These are phyloP conservation scores for Sebastes flavidus DNA, from an alignment of 2,797 vertebrate genomes.

Conservation along the genomic window DNA sequence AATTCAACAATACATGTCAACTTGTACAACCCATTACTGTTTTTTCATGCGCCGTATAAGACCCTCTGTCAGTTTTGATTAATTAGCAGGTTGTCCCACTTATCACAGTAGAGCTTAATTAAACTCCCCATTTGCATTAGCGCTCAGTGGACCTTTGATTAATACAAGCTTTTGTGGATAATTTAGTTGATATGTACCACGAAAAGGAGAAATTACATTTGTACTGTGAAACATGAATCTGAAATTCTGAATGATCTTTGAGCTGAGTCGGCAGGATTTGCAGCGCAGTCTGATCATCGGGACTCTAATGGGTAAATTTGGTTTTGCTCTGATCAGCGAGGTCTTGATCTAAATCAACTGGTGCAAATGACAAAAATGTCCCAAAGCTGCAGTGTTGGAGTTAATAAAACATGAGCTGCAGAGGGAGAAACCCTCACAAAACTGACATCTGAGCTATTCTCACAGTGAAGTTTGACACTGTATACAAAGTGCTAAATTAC, in stretches of 20 bases:
- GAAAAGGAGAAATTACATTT: slow-evolving; percentile 49
- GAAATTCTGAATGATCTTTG: slow-evolving; percentile 45
- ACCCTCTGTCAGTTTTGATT: slow-evolving; percentile 72
- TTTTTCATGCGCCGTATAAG: slow-evolving; percentile 47
- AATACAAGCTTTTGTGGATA: slow-evolving; percentile 70
- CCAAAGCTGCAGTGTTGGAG: slow-evolving; percentile 31
- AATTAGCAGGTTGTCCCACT: slow-evolving; percentile 78
- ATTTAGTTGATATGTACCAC: slow-evolving; percentile 62
- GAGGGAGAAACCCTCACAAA: slow-evolving; percentile 33
- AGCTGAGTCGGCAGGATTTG: slow-evolving; percentile 36
- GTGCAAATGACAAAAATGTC: slow-evolving; percentile 38
- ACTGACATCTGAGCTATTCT: slow-evolving; percentile 54
- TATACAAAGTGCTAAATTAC: slow-evolving; percentile 77
- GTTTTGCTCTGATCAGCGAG: slow-evolving; percentile 32
- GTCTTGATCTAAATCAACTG: slow-evolving; percentile 57
- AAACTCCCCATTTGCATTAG: slow-evolving; percentile 75
- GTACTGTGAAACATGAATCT: slow-evolving; percentile 44
- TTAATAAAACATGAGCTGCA: slow-evolving; percentile 60
- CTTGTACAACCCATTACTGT: slow-evolving; percentile 42
- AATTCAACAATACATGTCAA: slow-evolving; percentile 56
- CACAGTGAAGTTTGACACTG: slow-evolving; percentile 64
- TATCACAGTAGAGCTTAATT: slow-evolving; percentile 76
- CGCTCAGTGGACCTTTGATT: slow-evolving; percentile 70
- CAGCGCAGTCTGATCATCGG: slow-evolving; percentile 20
- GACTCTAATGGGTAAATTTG: slow-evolving; percentile 30